Evolutionary conservation across 1,140 invertebrate genomes (phyloP), one percentile per base, ranked within the genome.

Genomic region (Bombus huntii): DNA sequence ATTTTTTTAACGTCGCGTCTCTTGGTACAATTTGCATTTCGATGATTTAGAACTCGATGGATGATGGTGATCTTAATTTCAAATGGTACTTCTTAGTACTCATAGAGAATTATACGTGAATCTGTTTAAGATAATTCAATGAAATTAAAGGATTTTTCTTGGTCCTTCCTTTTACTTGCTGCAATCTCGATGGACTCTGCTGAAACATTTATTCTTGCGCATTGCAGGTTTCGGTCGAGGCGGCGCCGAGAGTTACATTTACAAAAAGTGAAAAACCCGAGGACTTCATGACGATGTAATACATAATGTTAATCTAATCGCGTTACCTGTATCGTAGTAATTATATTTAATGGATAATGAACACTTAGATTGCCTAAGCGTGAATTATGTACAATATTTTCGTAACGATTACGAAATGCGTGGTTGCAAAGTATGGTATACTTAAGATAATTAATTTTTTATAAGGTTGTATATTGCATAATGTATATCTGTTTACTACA

Each of bases 241-340:
- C 31, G 97, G 97, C 70, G 96, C 97, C 15, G 96, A 97, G 91
- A 97, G 96, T 92, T 96, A 97, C 90, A 94, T 96, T 72, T 97
- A 96, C 94, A 96, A 96, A 74, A 95, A 96, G 88, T 95, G 93
- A 92, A 71, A 18, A 62, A 0, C 28, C 10, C 3, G 44, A 42
- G 3, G n/a, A 70, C 22, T 13, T 12, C 8, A 15, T 28, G 13
- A 10, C 44, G 15, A 59, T 57, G 1, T 31, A 62, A 39, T 47
- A 70, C 34, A 34, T 82, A 86, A 39, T 57, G 31, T 71, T 84
- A 59, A 84, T 39, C n/a, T 1, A 44, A 71, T 3, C 34, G 31
- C n/a, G 78, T 81, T 85, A 81, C 77, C 70, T 81, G 34, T 81
- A n/a, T 3, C 34, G 42, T 85, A 85, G 70, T 18, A 59, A 53